phyloP scores from a whole-genome alignment of 1,140 invertebrate genomes.

The Charaxes varanes region DNA sequence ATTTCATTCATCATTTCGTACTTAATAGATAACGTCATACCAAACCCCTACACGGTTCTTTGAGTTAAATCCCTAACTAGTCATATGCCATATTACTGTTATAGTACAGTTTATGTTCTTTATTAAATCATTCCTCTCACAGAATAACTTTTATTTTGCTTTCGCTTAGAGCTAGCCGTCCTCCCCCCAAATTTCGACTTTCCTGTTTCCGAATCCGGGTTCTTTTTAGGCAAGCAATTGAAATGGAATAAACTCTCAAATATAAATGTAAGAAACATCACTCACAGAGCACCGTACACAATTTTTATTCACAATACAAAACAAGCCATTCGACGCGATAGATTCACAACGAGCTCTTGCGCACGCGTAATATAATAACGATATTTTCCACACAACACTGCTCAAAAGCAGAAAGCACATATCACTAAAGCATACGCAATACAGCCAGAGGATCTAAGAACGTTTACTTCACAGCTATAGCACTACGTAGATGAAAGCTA shows the following conservation, averaged over 20 bases:
- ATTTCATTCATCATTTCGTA: no score
- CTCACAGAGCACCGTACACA: slow-evolving; percentile 63
- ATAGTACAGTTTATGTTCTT: no score
- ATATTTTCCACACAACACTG: slow-evolving; percentile 57
- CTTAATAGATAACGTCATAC: no score
- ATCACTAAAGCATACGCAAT: slow-evolving; percentile 60
- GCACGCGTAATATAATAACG: slow-evolving; percentile 56
- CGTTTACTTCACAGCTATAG: slow-evolving; percentile 38
- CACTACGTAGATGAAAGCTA: slow-evolving; percentile 30
- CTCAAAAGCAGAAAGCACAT: slow-evolving; percentile 67
- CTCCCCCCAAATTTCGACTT: slow-evolving; percentile 63
- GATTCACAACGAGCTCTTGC: slow-evolving; percentile 42
- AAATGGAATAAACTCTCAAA: slow-evolving; percentile 61
- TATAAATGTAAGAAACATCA: slow-evolving; percentile 69
- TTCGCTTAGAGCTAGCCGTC: slow-evolving; percentile 44
- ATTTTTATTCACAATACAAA: slow-evolving; percentile 45
- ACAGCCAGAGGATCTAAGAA: slow-evolving; percentile 38
- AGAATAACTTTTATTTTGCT: slow-evolving; percentile 26
- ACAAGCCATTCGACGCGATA: slow-evolving; percentile 29
- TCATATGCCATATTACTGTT: no score
- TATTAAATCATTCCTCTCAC: slow-evolving; percentile 15
- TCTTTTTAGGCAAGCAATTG: slow-evolving; percentile 51
- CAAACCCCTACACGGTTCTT: no score
- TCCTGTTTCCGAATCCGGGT: slow-evolving; percentile 66
- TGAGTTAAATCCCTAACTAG: no score